A percentile compares a stretch with the other conserved stretches of the same genome.
Evolutionary conservation across 2,113 vertebrate genomes (phyloP).

Genomic region (Hyperopisus bebe): DNA sequence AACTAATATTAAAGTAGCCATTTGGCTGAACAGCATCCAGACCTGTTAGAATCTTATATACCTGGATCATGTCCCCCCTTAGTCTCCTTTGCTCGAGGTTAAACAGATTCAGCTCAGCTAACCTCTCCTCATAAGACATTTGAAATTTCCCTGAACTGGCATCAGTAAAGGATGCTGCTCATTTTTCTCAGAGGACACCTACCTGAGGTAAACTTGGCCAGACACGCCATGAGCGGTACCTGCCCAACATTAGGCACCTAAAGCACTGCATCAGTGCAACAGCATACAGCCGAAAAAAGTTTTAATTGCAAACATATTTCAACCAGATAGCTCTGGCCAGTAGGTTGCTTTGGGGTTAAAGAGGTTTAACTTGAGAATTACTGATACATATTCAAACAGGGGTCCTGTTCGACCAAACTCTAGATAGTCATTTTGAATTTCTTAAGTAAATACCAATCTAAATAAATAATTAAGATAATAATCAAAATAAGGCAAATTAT

Average conservation of each 20-base stretch:
- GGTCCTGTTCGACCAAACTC: neutral
- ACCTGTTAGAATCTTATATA: too few species aligned
- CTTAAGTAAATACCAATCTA: neutral
- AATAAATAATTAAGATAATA: neutral
- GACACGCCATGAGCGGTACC: neutral
- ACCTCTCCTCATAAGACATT: too few species aligned
- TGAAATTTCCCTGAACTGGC: neutral
- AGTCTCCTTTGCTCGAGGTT: too few species aligned
- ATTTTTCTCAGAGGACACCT: neutral
- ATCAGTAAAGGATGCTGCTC: neutral
- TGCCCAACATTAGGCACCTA: neutral
- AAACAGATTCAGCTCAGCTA: too few species aligned
- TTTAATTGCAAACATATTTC: neutral
- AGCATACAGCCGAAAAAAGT: neutral
- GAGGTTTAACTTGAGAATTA: neutral
- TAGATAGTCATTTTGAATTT: neutral
- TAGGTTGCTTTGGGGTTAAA: neutral
- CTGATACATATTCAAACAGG: neutral
- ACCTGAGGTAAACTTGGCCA: neutral
- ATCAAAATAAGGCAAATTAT: neutral
- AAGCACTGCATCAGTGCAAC: neutral
- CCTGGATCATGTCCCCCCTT: too few species aligned
- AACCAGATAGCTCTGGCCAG: neutral
- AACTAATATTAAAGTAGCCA: too few species aligned
- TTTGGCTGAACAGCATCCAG: too few species aligned